These are phyloP conservation scores for Myrmecobius fasciatus DNA, from an alignment of 2,113 vertebrate genomes.

Conservation along the genomic window DNA sequence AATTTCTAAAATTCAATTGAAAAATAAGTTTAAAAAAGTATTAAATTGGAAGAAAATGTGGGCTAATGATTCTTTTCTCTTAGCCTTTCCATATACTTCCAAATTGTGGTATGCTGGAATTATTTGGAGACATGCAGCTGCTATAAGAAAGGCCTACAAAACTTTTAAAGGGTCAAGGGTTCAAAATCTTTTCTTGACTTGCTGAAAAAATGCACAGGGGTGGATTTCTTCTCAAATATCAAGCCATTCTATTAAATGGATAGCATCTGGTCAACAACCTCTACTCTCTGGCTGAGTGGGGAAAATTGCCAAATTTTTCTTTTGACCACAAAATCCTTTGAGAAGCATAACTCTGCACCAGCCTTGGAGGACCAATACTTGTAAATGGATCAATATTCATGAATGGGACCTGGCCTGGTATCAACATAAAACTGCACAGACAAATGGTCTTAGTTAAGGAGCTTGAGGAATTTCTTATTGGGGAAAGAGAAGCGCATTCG, in stretches of 20 bases:
- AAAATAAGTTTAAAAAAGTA: slow-evolving; percentile 39
- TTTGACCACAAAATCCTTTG: slow-evolving; percentile 69
- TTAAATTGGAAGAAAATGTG: slow-evolving; percentile 17
- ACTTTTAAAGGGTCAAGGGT: slow-evolving; percentile 15
- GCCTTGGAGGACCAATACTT: slow-evolving; percentile 69
- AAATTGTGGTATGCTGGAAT: slow-evolving; percentile 4
- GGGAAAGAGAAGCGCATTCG: slow-evolving; percentile 62
- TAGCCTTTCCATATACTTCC: slow-evolving; percentile 29
- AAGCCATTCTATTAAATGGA: slow-evolving; percentile 31
- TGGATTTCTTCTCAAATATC: slow-evolving; percentile 30
- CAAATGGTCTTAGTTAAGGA: slow-evolving; percentile 64
- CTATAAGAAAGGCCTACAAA: background rate
- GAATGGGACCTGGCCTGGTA: slow-evolving; percentile 67
- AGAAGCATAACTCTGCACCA: slow-evolving; percentile 68
- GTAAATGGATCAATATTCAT: slow-evolving; percentile 73
- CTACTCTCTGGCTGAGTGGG: slow-evolving; percentile 1
- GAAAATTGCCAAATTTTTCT: slow-evolving; percentile 73
- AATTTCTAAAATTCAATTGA: background rate
- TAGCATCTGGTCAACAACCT: background rate
- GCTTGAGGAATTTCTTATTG: slow-evolving; percentile 71
- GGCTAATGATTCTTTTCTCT: slow-evolving; percentile 17
- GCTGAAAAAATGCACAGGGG: background rate
- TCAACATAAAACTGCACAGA: slow-evolving; percentile 69
- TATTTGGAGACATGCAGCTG: slow-evolving; percentile 50
- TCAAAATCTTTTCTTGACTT: slow-evolving; percentile 49